Base-by-base conservation (phyloP, 2,888 invertebrate species). In the Dilophus febrilis region DNA sequence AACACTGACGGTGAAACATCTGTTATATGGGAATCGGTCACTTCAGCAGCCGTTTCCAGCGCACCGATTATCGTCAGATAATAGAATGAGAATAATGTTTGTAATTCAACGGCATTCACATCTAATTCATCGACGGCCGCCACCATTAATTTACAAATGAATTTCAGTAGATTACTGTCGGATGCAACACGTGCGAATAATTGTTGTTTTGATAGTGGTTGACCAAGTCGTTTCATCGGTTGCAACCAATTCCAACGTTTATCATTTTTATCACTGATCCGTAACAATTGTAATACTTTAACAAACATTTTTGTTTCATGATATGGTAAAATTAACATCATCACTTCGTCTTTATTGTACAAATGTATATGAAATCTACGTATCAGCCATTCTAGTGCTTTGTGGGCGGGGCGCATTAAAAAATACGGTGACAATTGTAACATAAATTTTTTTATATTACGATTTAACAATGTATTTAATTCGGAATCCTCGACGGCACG, bases 321-420 rank as follows among this genome's bases (percentile, higher is more conserved):
- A 57, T 91, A 95, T 0, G 97, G 95, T 40, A 98, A 60, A 40
- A 87, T 80, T 8, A 87, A 65, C 44, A 77, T 68, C 51, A 97
- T 65, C 31, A 95, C 66, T 1, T 77, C 76, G 53, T 86, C 77
- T 41, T 75, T 73, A 55, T 95, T 95, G 59, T 82, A 95, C 40
- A 82, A 71, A 51, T 97, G 84, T 44, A 97, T 80, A 47, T 80
- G 76, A 56, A 81, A 94, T 48, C 92, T 74, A 52, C 86, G 74
- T 35, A 97, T 75, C 3, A 98, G 68, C 95, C 95, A 98, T 66
- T 98, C 98, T 35, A 98, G 59, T 2, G 90, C 81, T 65, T 92
- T 87, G 48, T 92, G 88, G 0, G 88, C 73, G 7, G 79, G 72
- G 50, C 81, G 82, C 1, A 91, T 64, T 37, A 88, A 67, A 48